Base-by-base conservation (phyloP, 2,113 vertebrate species). In the Coracopsis vasa region DNA sequence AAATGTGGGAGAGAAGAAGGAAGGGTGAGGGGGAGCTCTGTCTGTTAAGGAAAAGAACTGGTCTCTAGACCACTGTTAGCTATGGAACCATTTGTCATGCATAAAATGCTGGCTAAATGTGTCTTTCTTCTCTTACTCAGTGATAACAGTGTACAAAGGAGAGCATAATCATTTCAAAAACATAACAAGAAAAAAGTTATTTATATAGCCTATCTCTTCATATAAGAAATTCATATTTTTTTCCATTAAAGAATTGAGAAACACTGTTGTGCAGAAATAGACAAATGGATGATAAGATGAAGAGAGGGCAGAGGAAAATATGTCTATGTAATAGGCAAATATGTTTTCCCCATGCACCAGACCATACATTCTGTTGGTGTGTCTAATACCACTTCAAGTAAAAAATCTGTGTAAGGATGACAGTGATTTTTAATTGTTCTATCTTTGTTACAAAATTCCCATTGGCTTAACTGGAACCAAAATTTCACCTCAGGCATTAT, bases 1-100 rank as follows among this genome's bases (percentile, higher is more conserved):
- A 96, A 95, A 95, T 92, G 92, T 90, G 94, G 66, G 41, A 94
- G 90, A 95, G 14, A 14, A 58, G 21, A 58, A 58, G 56, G 56
- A 58, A 58, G 33, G 33, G 12, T 94, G 97, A 50, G 71, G 80
- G 65, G 11, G 11, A 28, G 25, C 11, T 2, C 35, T 28, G 7
- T 39, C 81, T 94, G 54, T 86, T 53, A 48, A 82, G 74, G 65
- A 86, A 67, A 84, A 80, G 74, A 58, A 39, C 35, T n/a, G 31
- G 10, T 92, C 66, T 44, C 37, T 51, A 81, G 51, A 50, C 94
- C 82, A 80, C 61, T 24, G 1, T 80, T 92, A 91, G 66, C 72
- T 94, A 75, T 42, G 27, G 44, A 93, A 80, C 21, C 71, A 74
- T 75, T 62, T 78, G 35, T 45, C 2, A 3, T 48, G 6, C 61